Percentiles rank a stretch among this genome's conserved stretches.
phyloP scores from a whole-genome alignment of 2,797 vertebrate species.

The Clamator glandarius region DNA sequence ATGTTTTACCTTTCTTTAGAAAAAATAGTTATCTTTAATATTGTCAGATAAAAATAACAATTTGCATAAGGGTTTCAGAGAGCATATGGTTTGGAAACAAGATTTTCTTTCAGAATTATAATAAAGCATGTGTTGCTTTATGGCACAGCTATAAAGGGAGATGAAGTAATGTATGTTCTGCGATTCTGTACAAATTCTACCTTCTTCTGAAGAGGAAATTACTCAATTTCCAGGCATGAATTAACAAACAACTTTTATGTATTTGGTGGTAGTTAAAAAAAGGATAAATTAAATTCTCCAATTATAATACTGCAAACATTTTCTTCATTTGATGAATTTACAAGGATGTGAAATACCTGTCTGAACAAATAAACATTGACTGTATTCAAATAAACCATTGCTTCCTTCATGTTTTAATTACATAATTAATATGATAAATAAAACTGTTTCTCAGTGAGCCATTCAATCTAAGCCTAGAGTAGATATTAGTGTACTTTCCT shows the following conservation, averaged over 20 bases:
- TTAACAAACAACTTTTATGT: conserved; percentile 54
- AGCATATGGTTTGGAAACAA: conserved; percentile 40
- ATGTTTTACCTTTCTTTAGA: background rate
- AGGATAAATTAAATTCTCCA: conserved; percentile 37
- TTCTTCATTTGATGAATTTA: conserved; percentile 47
- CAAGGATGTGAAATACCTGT: conserved; percentile 42
- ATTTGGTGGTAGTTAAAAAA: conserved; percentile 45
- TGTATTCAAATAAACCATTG: conserved; percentile 48
- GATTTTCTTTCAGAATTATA: conserved; percentile 16
- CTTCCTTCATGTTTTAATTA: conserved; percentile 52
- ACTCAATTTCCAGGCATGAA: conserved; percentile 35
- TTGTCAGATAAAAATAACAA: background rate
- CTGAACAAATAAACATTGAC: conserved; percentile 46
- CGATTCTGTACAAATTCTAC: background rate
- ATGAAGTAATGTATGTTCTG: conserved; percentile 7
- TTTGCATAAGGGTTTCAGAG: conserved; percentile 10
- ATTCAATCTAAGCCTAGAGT: background rate
- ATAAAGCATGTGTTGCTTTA: conserved; percentile 43
- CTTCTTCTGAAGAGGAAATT: conserved; percentile 13
- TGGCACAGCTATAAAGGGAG: background rate
- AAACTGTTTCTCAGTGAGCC: conserved; percentile 29
- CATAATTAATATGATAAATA: conserved; percentile 67
- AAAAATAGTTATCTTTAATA: background rate
- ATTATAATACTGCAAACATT: conserved; percentile 39
- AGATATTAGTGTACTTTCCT: background rate